phyloP scores from a whole-genome alignment of 2,888 invertebrate genomes.

The Lasioglossum leucozonium region DNA sequence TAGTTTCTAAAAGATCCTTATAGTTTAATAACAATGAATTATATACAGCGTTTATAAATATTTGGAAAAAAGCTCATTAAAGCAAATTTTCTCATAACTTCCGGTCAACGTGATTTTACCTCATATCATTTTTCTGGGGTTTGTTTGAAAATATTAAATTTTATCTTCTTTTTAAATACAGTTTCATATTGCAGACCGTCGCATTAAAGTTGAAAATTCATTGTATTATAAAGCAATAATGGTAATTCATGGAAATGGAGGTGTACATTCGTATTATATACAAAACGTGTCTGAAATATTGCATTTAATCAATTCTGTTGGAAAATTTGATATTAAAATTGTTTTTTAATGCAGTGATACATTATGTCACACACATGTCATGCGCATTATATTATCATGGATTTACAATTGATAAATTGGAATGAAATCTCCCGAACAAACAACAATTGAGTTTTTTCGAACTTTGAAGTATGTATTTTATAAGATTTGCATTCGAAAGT shows the following conservation, averaged over 20 bases:
- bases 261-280: not conserved
- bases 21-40: not conserved
- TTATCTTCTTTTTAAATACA: not conserved
- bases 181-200: not conserved
- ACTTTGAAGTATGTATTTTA: too few relatives aligned
- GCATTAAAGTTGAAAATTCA: not conserved
- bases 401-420: too few relatives aligned
- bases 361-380: not conserved
- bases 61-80: not conserved
- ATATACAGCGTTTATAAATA: not conserved
- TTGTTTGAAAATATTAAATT: not conserved
- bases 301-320: not conserved
- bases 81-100: not conserved
- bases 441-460: too few relatives aligned
- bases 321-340: constrained; percentile 1
- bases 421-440: too few relatives aligned
- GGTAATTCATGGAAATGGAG: not conserved
- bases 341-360: not conserved
- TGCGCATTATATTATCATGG: too few relatives aligned
- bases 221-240: not conserved
- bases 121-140: not conserved
- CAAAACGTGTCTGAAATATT: not conserved
- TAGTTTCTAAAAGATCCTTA: not conserved
- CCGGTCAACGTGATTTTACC: not conserved
- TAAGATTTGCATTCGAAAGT: too few relatives aligned